Evolutionary conservation across 2,797 vertebrate species (phyloP).

Genomic region (Lycodopsis pacificus): DNA sequence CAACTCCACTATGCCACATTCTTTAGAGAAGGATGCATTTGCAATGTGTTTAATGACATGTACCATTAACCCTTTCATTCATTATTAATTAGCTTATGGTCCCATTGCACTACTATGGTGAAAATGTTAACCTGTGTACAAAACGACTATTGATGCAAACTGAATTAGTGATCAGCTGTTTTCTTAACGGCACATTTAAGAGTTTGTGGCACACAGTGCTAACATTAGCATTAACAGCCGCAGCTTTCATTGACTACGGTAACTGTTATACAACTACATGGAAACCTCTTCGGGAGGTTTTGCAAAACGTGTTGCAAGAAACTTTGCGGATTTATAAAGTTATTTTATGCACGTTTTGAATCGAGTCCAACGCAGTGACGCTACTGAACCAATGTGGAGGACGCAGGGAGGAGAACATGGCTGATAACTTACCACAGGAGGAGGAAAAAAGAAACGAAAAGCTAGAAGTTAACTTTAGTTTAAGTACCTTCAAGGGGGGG

Average conservation of each 20-base stretch:
- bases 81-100: not conserved
- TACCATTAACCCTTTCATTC: not conserved
- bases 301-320: not conserved
- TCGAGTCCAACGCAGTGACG: not conserved
- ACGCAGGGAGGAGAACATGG: not conserved
- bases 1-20: not conserved
- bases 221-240: constrained; percentile 35
- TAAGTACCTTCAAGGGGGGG: not conserved
- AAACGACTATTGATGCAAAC: not conserved
- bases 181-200: not conserved
- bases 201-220: constrained; percentile 17
- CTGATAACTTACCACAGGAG: not conserved
- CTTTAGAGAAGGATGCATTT: not conserved
- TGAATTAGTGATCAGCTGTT: not conserved
- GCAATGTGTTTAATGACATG: not conserved
- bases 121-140: not conserved
- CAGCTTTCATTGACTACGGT: not conserved
- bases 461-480: not conserved
- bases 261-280: not conserved
- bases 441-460: not conserved
- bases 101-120: not conserved
- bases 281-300: accelerated
- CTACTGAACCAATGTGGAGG: not conserved
- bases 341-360: no score
- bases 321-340: not conserved